Base-by-base conservation (phyloP, 2,888 invertebrate genomes). In the Coleophora flavipennella region DNA sequence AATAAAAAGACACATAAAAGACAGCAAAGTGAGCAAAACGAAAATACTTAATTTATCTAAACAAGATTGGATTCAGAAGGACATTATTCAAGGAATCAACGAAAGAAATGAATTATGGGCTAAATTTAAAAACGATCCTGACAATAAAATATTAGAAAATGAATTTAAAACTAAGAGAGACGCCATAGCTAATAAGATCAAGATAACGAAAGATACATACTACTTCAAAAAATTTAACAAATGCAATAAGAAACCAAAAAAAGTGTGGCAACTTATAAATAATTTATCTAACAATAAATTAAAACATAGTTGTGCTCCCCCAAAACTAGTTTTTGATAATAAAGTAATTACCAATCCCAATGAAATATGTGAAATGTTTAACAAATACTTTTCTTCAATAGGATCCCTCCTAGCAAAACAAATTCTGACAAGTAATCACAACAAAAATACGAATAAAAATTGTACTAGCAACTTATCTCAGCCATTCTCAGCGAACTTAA, bases 181-280 rank as follows among this genome's bases (percentile, higher is more conserved):
- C 4, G 36, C 31, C 10, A 14, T 44, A n/a, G 11, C 11, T 7
- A n/a, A 40, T 11, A 33, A 31, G 2, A 50, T 48, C n/a, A 31
- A 38, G 29, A 13, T 20, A 10, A 32, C 40, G 1, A 49, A 46
- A 37, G 29, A 36, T 3, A 11, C 33, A 1, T 48, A 50, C 25
- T 52, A 38, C 10, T 32, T 41, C 9, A 29, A 38, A 6, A 14
- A 38, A 32, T 51, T 49, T 31, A 31, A 10, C 1, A 43, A 43
- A 12, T 43, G 41, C 40, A 10, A 20, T 8, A 42, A 29, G 13
- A 45, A 49, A 26, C 49, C 48, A 1, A 44, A 43, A 13, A 46
- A n/a, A 49, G 47, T 48, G 45, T 50, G 50, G 49, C 31, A 34
- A 2, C 12, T 51, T 1, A 47, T 50, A 4, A 44, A 48, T 10